A percentile compares a stretch with the other conserved stretches of the same genome.
phyloP scores from a whole-genome alignment of 2,797 vertebrate genomes.

The Urocyon cinereoargenteus region DNA sequence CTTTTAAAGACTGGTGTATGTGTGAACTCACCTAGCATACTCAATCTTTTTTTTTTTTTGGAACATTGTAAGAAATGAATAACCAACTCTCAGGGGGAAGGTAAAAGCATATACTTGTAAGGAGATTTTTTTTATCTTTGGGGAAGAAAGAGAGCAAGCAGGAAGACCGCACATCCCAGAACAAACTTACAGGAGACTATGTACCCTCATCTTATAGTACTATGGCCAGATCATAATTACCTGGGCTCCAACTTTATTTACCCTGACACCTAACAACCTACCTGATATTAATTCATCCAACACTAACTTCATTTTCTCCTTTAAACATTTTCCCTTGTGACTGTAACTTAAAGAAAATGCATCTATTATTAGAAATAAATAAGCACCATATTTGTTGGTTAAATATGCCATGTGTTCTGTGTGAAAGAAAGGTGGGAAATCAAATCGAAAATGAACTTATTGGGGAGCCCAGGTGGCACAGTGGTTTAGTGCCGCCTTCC shows the following conservation, averaged over 20 bases:
- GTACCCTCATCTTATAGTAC: constrained; percentile 70
- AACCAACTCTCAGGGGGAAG: neutral
- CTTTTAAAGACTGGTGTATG: neutral
- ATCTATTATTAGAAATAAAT: constrained; percentile 75
- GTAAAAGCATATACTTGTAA: neutral
- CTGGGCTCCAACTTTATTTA: constrained; percentile 82
- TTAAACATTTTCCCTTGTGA: constrained; percentile 79
- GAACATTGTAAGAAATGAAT: neutral
- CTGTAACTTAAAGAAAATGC: constrained; percentile 73
- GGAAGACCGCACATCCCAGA: constrained; percentile 43
- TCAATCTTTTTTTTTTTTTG: no score
- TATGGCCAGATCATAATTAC: constrained; percentile 82
- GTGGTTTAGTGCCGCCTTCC: no score
- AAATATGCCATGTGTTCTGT: constrained; percentile 65
- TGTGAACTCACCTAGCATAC: neutral
- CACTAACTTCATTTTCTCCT: constrained; percentile 80
- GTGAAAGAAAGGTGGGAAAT: neutral
- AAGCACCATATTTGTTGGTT: constrained; percentile 72
- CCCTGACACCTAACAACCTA: constrained; percentile 85
- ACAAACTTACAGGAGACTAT: constrained; percentile 73
- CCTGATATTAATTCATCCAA: constrained; percentile 83
- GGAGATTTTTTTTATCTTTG: neutral
- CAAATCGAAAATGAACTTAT: neutral
- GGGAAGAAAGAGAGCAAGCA: constrained; percentile 45
- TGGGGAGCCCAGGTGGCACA: no score